Conservation (phyloP, 1,140 invertebrate genomes). For the Mylabris phalerata region DNA sequence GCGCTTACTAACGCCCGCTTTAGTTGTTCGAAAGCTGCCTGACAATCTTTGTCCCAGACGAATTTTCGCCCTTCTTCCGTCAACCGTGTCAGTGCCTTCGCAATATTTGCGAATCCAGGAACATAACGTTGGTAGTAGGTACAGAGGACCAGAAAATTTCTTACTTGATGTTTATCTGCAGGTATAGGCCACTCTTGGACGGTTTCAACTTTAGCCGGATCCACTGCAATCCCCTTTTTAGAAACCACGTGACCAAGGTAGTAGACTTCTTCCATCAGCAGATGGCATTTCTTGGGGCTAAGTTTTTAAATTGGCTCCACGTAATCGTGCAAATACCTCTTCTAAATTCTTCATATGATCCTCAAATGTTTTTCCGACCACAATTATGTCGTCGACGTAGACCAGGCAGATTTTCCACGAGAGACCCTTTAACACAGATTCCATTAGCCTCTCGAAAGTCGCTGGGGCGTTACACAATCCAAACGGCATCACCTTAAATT, state of each 20-base stretch:
- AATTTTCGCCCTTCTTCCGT: conserved; percentile 8
- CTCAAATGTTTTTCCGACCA: conserved; percentile 15
- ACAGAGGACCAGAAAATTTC: conserved; percentile 4
- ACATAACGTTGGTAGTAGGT: conserved; percentile 25
- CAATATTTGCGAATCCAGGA: not conserved
- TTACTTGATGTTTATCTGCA: conserved; percentile 4
- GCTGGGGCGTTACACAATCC: too few relatives aligned
- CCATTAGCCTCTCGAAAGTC: too few relatives aligned
- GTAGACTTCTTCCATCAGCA: not conserved
- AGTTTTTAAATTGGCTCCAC: too few relatives aligned
- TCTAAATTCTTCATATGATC: conserved; percentile 20
- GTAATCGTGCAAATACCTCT: conserved; percentile 13
- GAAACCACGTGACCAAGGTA: conserved; percentile 25
- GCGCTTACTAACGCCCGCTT: conserved; percentile 9
- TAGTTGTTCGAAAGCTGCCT: too few relatives aligned
- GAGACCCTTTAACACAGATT: too few relatives aligned
- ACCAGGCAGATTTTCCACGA: conserved; percentile 22
- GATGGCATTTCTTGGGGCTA: conserved; percentile 6
- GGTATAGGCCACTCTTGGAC: conserved; percentile 19
- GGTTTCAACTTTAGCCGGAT: conserved; percentile 17
- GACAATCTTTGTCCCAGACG: conserved; percentile 17
- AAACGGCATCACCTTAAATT: too few relatives aligned
- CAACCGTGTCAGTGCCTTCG: not conserved
- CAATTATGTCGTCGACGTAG: conserved; percentile 39
- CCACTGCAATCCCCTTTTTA: conserved; percentile 19